Evolutionary conservation across 2,113 vertebrate species (phyloP), one percentile per base, ranked within the genome.

Genomic region (Cryptoleucopteryx plumbea): DNA sequence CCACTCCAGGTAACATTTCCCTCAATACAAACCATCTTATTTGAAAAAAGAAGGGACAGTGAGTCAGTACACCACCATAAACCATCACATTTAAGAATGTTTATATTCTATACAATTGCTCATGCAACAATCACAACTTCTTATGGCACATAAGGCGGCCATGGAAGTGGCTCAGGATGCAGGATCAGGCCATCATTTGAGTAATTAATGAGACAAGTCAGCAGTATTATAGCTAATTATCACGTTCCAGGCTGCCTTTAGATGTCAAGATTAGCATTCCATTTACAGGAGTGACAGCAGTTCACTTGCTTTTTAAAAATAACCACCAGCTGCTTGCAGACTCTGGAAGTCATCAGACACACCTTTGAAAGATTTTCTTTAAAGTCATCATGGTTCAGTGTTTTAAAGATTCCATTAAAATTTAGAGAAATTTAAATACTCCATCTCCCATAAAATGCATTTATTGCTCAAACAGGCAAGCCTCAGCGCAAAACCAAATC

Each of bases 81-180:
- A 36, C 16, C 25, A 56, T 2, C 11, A 25, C 20, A 40, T 9
- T 10, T 29, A 5, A 5, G 29, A 72, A 50, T 4, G 19, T 59
- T 83, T 40, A 2, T 8, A 68, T 16, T 21, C 59, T 42, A 19
- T 9, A 5, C 82, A 68, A 42, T 15, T 11, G 7, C 27, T 80
- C 36, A 31, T 13, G 58, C 26, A 58, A 58, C 70, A 58, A 47
- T 19, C 42, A 40, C 40, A 27, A 36, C 66, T 73, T 67, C 38
- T 65, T n/a, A 29, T 1, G 2, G 81, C 66, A 82, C 16, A 17
- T 7, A 13, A 7, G 8, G 2, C 0, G 1, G 70, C 71, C 32
- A 23, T 1, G 9, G 74, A 45, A 90, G 32, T 32, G 66, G 55
- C 82, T 86, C 42, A 45, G 47, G 34, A 65, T 53, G 42, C 11